Evolutionary conservation across 2,797 vertebrate species (phyloP).

Genomic region (Aldrovandia affinis): DNA sequence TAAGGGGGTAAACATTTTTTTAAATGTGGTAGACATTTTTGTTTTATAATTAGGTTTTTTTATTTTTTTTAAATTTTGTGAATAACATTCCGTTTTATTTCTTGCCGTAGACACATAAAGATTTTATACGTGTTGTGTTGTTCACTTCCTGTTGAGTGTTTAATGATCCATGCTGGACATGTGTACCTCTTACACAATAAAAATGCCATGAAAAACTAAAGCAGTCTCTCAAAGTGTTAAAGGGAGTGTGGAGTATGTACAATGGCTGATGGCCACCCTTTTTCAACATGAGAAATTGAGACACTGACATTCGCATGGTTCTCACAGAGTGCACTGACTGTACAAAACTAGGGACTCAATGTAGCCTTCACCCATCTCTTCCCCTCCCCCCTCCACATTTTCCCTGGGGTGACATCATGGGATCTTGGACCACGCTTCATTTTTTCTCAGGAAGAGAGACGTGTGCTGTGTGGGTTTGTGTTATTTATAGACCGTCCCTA

Average conservation of each 20-base stretch:
- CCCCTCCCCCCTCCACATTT: conserved; percentile 43
- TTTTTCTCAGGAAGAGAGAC: conserved; percentile 67
- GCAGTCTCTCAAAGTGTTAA: not conserved
- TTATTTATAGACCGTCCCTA: conserved; percentile 45
- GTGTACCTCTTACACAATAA: conserved; percentile 73
- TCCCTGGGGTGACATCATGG: conserved; percentile 68
- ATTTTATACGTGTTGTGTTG: conserved; percentile 80
- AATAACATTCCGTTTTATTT: conserved; percentile 75
- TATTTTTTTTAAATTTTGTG: conserved; percentile 60
- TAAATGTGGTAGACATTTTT: conserved; percentile 52
- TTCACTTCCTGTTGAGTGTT: conserved; percentile 80
- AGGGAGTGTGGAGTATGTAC: not conserved
- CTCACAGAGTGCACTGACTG: not conserved
- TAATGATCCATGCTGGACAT: conserved; percentile 86
- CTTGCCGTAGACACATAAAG: conserved; percentile 68
- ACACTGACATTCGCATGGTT: not conserved
- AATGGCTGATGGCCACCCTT: not conserved
- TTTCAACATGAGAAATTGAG: not conserved
- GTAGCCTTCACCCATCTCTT: conserved; percentile 27
- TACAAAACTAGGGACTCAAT: conserved; percentile 7
- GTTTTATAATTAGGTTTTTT: conserved; percentile 52
- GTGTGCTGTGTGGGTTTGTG: conserved; percentile 40
- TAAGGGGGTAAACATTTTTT: conserved; percentile 47
- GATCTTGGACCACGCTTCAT: conserved; percentile 67
- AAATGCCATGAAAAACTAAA: conserved; percentile 59